Base-by-base conservation (phyloP, 2,888 invertebrate species). In the Harpalus rubripes region DNA sequence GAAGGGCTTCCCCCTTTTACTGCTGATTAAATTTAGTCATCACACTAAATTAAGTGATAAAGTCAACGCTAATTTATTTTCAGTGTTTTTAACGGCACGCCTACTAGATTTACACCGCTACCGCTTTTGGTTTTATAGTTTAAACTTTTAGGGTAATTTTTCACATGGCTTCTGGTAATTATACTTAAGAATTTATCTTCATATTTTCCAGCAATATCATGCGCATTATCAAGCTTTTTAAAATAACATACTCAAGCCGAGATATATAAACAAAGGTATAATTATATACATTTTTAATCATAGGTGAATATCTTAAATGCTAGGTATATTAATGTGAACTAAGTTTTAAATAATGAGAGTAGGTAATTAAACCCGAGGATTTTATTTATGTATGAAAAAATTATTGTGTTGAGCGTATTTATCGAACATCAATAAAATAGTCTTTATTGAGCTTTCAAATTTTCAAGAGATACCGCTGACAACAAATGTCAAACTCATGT, bases 21-120 rank as follows among this genome's bases (percentile, higher is more conserved):
- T 78, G 78, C 58, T 78, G 78, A 78, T 78, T 78, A 78, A 78
- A 78, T 78, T 78, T 78, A 78, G 78, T 78, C 78, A 78, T 78
- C 78, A 78, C 59, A 78, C 58, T 58, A 58, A 58, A 78, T 78
- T 78, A 58, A 78, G 78, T 78, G 78, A 78, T 78, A 78, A 78
- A 78, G 58, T 78, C 58, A 15, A 59, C 26, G 32, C 22, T 58
- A 56, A 78, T 78, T 78, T 78, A 78, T 78, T 58, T 59, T 26
- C 56, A 52, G 32, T 78, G 78, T 59, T 78, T 78, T 78, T 56
- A 78, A 78, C 26, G 59, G 26, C 74, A 56, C 52, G 74, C 52
- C 68, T n/a, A 68, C n/a, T 39, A 26, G 68, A 68, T 68, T 68
- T 68, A 68, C 15, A 15, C 39, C 68, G 32, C 6, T 32, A 15